Conservation (phyloP, 2,888 invertebrate species). For the Apeira syringaria region DNA sequence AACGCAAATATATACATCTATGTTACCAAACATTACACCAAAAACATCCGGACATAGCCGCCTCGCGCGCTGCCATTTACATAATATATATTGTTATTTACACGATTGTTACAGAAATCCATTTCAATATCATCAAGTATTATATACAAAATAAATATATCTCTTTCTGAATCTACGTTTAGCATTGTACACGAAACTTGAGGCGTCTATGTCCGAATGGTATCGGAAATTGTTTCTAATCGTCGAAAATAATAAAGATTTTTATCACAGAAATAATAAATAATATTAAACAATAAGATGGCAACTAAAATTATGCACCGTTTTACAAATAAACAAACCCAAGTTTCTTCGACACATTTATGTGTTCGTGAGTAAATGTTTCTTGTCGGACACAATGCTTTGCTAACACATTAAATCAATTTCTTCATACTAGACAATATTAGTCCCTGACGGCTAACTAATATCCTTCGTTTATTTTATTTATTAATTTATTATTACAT, state of each 20-base stretch:
- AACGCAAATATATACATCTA: slow-evolving; percentile 39
- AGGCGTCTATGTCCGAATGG: slow-evolving; percentile 25
- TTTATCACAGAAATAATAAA: slow-evolving; percentile 81
- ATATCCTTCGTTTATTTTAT: too few species aligned
- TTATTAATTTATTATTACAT: too few species aligned
- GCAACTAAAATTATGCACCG: slow-evolving; percentile 75
- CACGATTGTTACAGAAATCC: slow-evolving; percentile 7
- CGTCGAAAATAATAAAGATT: slow-evolving; percentile 44
- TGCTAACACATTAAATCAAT: not conserved
- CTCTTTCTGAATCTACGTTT: slow-evolving; percentile 17
- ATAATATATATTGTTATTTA: slow-evolving; percentile 20
- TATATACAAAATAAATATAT: slow-evolving; percentile 31
- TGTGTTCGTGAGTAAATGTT: slow-evolving; percentile 13
- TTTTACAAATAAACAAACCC: slow-evolving; percentile 41
- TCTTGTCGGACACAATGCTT: slow-evolving; percentile 15
- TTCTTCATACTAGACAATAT: too few species aligned
- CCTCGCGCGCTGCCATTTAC: slow-evolving; percentile 17
- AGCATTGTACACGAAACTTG: slow-evolving; percentile 11
- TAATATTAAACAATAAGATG: slow-evolving; percentile 70
- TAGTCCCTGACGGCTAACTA: too few species aligned
- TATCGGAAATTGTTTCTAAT: slow-evolving; percentile 31
- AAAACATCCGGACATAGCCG: slow-evolving; percentile 32
- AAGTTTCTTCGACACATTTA: slow-evolving; percentile 24
- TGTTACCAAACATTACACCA: slow-evolving; percentile 20
- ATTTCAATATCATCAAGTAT: slow-evolving; percentile 6